Base-by-base conservation (phyloP, 2,113 vertebrate genomes). In the Maylandia zebra region DNA sequence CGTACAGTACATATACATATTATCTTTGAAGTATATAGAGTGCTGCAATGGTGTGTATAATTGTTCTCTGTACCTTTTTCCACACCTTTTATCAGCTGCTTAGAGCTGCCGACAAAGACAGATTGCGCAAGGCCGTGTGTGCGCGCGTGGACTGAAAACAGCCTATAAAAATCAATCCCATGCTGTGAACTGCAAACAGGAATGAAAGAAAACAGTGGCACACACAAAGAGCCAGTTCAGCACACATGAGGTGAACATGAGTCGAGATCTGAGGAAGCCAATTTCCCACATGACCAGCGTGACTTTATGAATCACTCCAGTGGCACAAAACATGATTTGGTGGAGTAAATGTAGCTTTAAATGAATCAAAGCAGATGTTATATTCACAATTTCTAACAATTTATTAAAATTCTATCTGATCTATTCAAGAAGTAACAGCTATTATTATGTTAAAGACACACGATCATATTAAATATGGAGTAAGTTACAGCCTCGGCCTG, bases 31-130 rank as follows among this genome's bases (percentile, higher is more conserved):
- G 34, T 19, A 69, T 61, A 84, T 30, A 61, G 14, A 36, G 41
- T 8, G 61, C 24, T 8, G 30, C 86, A 88, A 82, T 57, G 17
- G 83, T 56, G 45, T 55, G 78, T 52, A 22, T 17, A 19, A 50
- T 80, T 86, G 76, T 87, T 88, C 86, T 88, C 86, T 52, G 78
- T 55, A 86, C 92, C 83, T 84, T 90, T 83, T 45, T 86, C 64
- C 30, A 24, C 89, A 83, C 81, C 79, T 88, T 82, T 90, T 81
- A 93, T 86, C 90, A 88, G 66, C 69, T 22, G 57, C 66, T 83
- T 17, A 41, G 53, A 78, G 64, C 34, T 82, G 66, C 36, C 4
- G 10, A 66, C 55, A 53, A 22, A 71, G 76, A 71, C 14, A 10
- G 19, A 66, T 30, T 19, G 86, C 4, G 34, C 13, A 56, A 27